Evolutionary conservation across 1,140 invertebrate species (phyloP).

Genomic region (Melitaea cinxia): DNA sequence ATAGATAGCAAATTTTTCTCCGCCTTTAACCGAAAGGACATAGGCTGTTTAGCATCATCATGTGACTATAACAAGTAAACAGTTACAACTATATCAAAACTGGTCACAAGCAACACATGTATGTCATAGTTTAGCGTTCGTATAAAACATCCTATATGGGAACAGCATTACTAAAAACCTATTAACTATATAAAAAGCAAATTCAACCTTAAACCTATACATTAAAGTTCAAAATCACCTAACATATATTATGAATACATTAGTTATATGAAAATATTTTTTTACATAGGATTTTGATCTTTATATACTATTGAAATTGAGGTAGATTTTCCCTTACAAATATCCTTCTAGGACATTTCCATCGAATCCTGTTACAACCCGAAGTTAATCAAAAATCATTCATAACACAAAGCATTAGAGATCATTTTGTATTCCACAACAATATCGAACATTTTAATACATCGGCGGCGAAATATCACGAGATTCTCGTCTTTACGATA

Average conservation of each 20-base stretch:
- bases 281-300: not conserved
- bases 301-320: not conserved
- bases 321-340: not conserved
- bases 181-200: slow-evolving; percentile 8
- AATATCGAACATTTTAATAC: not conserved
- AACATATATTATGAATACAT: not conserved
- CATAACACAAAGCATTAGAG: not conserved
- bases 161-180: slow-evolving; percentile 16
- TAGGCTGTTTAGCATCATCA: too few species aligned
- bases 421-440: not conserved
- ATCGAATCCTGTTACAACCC: too few species aligned
- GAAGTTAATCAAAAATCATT: not conserved
- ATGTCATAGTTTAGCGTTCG: too few species aligned
- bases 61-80: too few species aligned
- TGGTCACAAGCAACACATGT: too few species aligned
- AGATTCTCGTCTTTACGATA: not conserved
- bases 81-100: too few species aligned
- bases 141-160: slow-evolving; percentile 12
- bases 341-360: too few species aligned
- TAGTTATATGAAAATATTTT: not conserved
- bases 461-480: not conserved
- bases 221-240: not conserved
- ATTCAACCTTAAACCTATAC: not conserved
- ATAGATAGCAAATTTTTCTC: too few species aligned
- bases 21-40: too few species aligned